Conservation (phyloP, 2,888 invertebrate species). For the Tetragnatha montana region DNA sequence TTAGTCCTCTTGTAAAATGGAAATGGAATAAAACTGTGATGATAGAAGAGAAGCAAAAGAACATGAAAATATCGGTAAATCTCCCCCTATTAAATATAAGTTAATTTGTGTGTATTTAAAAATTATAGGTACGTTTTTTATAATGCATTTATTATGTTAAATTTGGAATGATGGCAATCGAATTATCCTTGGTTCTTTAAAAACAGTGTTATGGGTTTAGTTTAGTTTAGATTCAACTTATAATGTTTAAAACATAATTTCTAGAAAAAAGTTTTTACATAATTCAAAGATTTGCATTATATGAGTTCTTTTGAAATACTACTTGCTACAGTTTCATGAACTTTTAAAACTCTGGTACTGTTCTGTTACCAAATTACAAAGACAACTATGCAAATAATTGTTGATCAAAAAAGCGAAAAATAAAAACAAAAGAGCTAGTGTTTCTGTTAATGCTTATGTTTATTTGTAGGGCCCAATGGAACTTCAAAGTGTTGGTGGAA, state of each 20-base stretch:
- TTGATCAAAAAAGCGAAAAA: background rate
- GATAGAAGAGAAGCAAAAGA: background rate
- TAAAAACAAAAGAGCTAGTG: background rate
- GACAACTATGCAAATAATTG: background rate
- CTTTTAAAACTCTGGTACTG: background rate
- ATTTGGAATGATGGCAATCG: background rate
- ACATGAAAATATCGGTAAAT: conserved; percentile 25
- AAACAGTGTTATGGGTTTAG: background rate
- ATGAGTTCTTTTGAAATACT: too few relatives aligned
- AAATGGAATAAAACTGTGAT: background rate
- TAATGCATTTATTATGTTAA: background rate
- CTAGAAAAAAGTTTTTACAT: too few relatives aligned
- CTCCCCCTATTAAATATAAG: background rate
- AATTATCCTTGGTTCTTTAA: too few relatives aligned
- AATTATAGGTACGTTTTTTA: too few relatives aligned
- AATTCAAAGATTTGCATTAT: too few relatives aligned
- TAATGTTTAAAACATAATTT: background rate
- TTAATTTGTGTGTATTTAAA: background rate
- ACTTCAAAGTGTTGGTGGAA: background rate
- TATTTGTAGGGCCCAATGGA: background rate
- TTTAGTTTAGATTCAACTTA: too few relatives aligned
- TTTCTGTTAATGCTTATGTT: background rate
- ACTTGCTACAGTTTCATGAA: background rate
- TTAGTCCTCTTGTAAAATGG: conserved; percentile 36
- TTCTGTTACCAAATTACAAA: background rate